Base-by-base conservation (phyloP, 2,797 vertebrate genomes). In the Graptemys geographica region DNA sequence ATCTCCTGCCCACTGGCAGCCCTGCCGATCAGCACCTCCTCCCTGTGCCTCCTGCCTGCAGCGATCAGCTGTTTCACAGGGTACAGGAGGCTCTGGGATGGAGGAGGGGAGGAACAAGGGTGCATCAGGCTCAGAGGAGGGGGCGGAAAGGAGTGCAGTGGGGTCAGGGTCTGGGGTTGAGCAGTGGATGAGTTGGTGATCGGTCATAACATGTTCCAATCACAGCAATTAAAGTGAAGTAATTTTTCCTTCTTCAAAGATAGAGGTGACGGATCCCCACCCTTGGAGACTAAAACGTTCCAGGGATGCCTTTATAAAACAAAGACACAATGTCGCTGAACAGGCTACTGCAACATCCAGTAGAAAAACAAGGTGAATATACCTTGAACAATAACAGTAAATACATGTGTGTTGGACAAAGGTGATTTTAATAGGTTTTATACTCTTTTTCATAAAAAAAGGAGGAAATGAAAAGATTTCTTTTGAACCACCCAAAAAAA, bases 191-290 rank as follows among this genome's bases (percentile, higher is more conserved):
- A 92, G 86, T 92, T 83, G 82, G 83, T 93, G 87, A 89, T 86
- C 92, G 83, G 87, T 93, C 92, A 93, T 83, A 90, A 90, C 87
- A 90, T 83, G 87, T 83, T 93, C 78, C 55, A 87, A 86, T 89
- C 79, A 90, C 90, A 93, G 59, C 84, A 86, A 86, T 86, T 90
- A 90, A 86, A 93, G 59, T 80, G 52, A 90, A 93, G 72, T 83
- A 90, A 83, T 93, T 90, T 93, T 84, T 57, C 59, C 86, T 89
- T 83, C 65, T 86, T 79, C 91, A 83, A 83, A 93, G 72, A 83
- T 72, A 81, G 74, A 83, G 59, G 87, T 89, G 84, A 89, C 79
- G 82, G 79, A 79, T 93, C n/a, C 84, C 79, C n/a, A 83, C 72
- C 69, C 83, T 86, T 83, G 49, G 59, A 93, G 72, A 72, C 84